These are phyloP conservation scores for Trochalopteron elliotii DNA, from an alignment of 2,113 vertebrate species.

Conservation along the genomic window DNA sequence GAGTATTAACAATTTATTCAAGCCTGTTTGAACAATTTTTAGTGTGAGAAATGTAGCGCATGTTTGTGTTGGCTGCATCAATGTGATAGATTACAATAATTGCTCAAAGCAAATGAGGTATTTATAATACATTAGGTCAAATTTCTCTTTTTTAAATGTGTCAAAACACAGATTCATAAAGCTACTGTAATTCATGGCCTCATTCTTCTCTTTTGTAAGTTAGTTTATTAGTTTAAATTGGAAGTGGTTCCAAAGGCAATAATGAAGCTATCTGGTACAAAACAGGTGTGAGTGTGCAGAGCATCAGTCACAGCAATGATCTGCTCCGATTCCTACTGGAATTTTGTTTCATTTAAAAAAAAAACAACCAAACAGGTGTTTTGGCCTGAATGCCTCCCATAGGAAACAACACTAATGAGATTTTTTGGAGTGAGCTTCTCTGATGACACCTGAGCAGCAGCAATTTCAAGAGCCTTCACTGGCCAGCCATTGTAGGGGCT, in stretches of 20 bases:
- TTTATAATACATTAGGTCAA: constrained; percentile 39
- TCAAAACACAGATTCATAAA: constrained; percentile 30
- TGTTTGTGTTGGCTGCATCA: constrained; percentile 41
- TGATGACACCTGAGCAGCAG: not conserved
- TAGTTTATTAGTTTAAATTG: not conserved
- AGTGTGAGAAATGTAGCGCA: not conserved
- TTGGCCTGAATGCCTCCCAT: not conserved
- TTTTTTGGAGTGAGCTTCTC: not conserved
- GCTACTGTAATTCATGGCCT: not conserved
- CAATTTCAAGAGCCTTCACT: not conserved
- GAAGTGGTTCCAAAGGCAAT: not conserved
- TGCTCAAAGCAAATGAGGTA: constrained; percentile 33
- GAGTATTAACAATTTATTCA: constrained; percentile 42
- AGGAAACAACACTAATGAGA: not conserved
- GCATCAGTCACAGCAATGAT: not conserved
- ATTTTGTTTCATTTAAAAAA: not conserved
- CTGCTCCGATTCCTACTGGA: not conserved
- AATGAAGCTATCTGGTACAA: not conserved
- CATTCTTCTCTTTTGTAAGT: not conserved
- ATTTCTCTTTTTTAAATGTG: not conserved
- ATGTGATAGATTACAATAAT: constrained; percentile 43
- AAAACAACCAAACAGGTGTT: not conserved
- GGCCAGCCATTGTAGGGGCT: not conserved
- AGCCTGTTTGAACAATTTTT: constrained; percentile 11
- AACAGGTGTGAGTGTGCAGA: not conserved